Evolutionary conservation across 1,140 invertebrate species (phyloP).

Genomic region (Bombus ignitus): DNA sequence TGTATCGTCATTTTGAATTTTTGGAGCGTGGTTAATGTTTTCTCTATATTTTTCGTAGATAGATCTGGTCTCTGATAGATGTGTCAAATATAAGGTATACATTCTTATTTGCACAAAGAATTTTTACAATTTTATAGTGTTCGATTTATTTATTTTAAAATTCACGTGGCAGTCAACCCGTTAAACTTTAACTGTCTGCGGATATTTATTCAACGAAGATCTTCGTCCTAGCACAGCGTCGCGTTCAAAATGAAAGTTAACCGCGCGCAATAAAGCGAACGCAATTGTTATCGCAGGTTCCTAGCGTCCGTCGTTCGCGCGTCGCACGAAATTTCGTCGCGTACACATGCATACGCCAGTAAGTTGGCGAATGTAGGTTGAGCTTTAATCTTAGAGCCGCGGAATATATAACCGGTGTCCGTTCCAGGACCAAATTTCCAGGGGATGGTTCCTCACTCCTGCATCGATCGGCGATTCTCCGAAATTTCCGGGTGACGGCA

Average conservation of each 20-base stretch:
- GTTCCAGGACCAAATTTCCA: constrained; percentile 57
- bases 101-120: no score
- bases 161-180: no score
- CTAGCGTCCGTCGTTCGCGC: not conserved
- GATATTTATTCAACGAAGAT: no score
- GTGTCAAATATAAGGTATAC: no score
- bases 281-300: constrained; percentile 6
- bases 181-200: no score
- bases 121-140: no score
- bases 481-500: constrained; percentile 54
- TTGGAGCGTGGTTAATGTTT: not conserved
- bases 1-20: not conserved
- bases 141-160: no score
- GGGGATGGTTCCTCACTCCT: constrained; percentile 31
- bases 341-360: not conserved
- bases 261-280: not conserved
- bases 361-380: constrained; percentile 26
- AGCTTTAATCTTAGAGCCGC: constrained; percentile 73
- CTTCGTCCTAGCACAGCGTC: no score
- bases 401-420: constrained; percentile 60
- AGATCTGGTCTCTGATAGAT: no score
- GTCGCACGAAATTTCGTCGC: constrained; percentile 13
- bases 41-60: no score
- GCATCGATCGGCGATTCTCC: constrained; percentile 58
- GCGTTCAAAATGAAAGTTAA: not conserved